Evolutionary conservation across 2,113 vertebrate genomes (phyloP), one percentile per base, ranked within the genome.

Genomic region (Colistium nudipinnis): DNA sequence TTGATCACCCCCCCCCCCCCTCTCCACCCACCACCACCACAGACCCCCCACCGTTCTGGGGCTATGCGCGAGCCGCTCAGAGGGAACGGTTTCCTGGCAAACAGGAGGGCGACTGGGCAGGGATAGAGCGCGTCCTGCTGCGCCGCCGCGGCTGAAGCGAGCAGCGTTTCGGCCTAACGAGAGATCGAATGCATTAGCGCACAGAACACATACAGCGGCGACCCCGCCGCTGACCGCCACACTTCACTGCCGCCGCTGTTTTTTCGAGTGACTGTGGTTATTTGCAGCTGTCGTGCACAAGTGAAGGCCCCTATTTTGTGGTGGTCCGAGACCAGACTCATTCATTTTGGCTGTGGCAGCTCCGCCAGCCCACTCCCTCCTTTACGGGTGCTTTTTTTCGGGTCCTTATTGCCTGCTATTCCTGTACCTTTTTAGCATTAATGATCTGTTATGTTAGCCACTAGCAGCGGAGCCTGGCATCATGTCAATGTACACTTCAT

Each of bases 11-110:
- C 14, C 57, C 11, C 38, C 19, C 35, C 27, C 20, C 19, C 20
- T 4, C 19, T 5, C 22, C 41, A 33, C 24, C 31, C 27, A 11
- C 2, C 22, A 1, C 12, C 9, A 7, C 0, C 41, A 9, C 41
- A 3, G 13, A 17, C 36, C n/a, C 33, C 1, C 17, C 25, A 0
- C 4, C n/a, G 43, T 68, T 75, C 36, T 5, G 35, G 43, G 30
- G 48, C 52, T 56, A 60, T 85, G 81, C 71, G 64, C 79, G 52
- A 1, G 54, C 52, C 30, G 64, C 53, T 74, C 62, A 10, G 69
- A 30, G 64, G 61, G 36, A 59, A 74, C 17, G 68, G 76, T 71
- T 90, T 88, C 87, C 87, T 88, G 84, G 75, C 79, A 83, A 87
- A 85, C 82, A 49, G 69, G 31, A 69, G 66, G 1, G 28, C 14